Base-by-base conservation (phyloP, 2,113 vertebrate genomes). In the Engraulis encrasicolus region DNA sequence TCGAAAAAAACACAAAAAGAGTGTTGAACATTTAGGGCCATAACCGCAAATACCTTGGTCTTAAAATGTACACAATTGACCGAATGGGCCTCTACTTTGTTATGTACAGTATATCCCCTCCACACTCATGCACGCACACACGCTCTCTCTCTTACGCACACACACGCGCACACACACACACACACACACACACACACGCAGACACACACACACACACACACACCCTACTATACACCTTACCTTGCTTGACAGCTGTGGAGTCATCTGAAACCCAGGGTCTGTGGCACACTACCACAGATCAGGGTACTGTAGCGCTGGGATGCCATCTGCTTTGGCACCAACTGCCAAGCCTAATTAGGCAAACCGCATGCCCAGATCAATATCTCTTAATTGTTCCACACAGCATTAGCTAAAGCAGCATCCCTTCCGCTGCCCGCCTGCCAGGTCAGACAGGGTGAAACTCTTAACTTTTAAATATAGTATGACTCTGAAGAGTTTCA, bases 181-280 rank as follows among this genome's bases (percentile, higher is more conserved):
- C 81, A 49, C 81, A 82, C 81, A 71, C 71, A 78, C 82, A 83
- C 9, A 50, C 27, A 36, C 27, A 50, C 54, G 77, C 66, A 74
- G 40, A 82, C 66, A 48, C 81, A 82, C 81, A 82, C 61, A 82
- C 66, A 50, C 61, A 71, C n/a, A n/a, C n/a, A n/a, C n/a, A n/a
- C n/a, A n/a, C n/a, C n/a, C n/a, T n/a, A n/a, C n/a, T n/a, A n/a
- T n/a, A n/a, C n/a, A n/a, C n/a, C n/a, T n/a, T n/a, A 23, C 66
- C 77, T 38, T 37, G 38, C 77, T 38, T 71, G 66, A 34, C 66
- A 17, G 9, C 27, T 74, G 66, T 34, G 14, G 15, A 18, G 27
- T 74, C 66, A 74, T 74, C 66, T 74, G 61, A 71, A 71, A 71
- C 61, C 23, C n/a, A n/a, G n/a, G n/a, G n/a, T n/a, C n/a, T n/a